Conservation (phyloP, 2,888 invertebrate genomes). For the Mactromeris polynyma region DNA sequence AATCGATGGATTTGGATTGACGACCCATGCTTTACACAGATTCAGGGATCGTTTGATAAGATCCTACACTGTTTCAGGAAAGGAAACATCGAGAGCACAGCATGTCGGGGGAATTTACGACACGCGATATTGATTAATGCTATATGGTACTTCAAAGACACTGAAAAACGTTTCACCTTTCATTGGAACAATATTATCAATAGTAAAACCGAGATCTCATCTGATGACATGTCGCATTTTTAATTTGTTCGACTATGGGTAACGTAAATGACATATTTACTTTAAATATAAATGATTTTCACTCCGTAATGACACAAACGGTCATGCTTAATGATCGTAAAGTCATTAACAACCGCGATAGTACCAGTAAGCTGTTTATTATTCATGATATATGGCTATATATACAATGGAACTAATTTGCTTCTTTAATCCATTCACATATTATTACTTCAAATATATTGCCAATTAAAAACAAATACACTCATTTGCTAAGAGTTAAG, state of each 20-base stretch:
- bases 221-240: constrained; percentile 23
- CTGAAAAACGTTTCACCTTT: not conserved
- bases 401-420: not conserved
- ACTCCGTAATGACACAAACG: constrained; percentile 1
- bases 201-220: constrained; percentile 26
- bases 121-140: constrained; percentile 27
- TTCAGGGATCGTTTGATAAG: too few species aligned
- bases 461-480: too few species aligned
- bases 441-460: too few species aligned
- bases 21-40: too few species aligned
- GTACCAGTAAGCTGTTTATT: not conserved
- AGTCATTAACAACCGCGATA: not conserved
- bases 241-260: not conserved
- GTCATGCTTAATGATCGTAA: not conserved
- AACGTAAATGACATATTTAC: constrained; percentile 16
- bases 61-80: not conserved
- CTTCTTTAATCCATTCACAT: too few species aligned
- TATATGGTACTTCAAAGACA: constrained; percentile 2
- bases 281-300: constrained; percentile 25
- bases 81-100: not conserved
- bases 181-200: not conserved
- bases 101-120: not conserved
- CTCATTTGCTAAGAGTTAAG: too few species aligned
- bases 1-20: too few species aligned
- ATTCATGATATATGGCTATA: not conserved